These are phyloP conservation scores for Peromyscus leucopus DNA, from an alignment of 2,113 vertebrate species.

Conservation along the genomic window DNA sequence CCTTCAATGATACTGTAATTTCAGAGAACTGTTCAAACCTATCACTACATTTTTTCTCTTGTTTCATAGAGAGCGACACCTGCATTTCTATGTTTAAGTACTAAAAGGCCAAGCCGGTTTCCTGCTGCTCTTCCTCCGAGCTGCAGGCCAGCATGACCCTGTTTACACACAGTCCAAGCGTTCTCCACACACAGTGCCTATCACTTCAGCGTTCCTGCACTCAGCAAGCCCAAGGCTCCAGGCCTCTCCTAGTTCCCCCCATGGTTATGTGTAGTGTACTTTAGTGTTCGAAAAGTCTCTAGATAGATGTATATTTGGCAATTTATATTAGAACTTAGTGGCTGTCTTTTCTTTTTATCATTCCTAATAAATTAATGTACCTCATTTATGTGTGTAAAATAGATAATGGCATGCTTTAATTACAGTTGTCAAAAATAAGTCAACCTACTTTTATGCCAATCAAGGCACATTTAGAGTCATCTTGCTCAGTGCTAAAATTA, in stretches of 20 bases:
- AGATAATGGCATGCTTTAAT: not conserved
- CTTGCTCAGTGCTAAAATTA: constrained; percentile 56
- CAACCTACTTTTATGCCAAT: constrained; percentile 10
- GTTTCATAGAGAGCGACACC: constrained; percentile 47
- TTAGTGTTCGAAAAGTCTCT: not conserved
- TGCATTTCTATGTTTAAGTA: constrained; percentile 19
- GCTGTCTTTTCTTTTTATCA: not conserved
- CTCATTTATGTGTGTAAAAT: constrained; percentile 32
- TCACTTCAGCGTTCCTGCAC: not conserved
- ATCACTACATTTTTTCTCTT: constrained; percentile 54
- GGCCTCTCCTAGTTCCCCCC: not conserved
- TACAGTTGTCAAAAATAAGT: constrained; percentile 23
- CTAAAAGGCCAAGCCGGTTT: constrained; percentile 5
- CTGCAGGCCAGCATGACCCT: not conserved
- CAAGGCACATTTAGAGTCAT: not conserved
- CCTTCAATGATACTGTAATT: constrained; percentile 9
- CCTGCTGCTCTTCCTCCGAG: not conserved
- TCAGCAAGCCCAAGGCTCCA: not conserved
- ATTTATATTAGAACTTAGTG: not conserved
- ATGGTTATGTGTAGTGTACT: not conserved
- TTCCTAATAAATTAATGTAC: constrained; percentile 29
- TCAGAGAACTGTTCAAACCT: constrained; percentile 32
- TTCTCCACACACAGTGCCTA: not conserved
- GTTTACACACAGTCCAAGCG: not conserved
- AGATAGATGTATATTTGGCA: not conserved